Conservation (phyloP, 1,140 invertebrate genomes). For the Aricia agestis region DNA sequence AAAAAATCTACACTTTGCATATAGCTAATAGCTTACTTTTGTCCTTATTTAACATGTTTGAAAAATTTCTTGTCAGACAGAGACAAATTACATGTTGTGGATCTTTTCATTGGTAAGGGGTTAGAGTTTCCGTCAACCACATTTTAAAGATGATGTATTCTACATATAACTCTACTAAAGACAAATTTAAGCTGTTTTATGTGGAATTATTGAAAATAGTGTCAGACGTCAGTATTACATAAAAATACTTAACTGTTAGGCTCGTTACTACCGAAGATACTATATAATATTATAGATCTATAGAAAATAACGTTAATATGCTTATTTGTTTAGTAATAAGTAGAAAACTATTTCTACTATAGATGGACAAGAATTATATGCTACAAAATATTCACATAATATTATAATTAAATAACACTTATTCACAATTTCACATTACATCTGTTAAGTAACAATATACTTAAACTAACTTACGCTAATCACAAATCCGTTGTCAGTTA, state of each 20-base stretch:
- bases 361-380: constrained; percentile 45
- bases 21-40: no score
- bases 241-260: neutral
- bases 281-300: neutral
- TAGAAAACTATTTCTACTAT: constrained; percentile 28
- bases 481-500: constrained; percentile 73
- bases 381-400: constrained; percentile 63
- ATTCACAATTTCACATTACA: constrained; percentile 55
- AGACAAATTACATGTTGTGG: no score
- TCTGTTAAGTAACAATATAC: constrained; percentile 52
- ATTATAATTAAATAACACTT: constrained; percentile 69
- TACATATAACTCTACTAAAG: no score
- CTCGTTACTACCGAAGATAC: neutral
- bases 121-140: no score
- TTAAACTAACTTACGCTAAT: constrained; percentile 50
- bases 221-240: neutral
- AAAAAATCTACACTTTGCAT: no score
- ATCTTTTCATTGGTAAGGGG: no score
- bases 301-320: neutral
- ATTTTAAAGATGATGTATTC: no score
- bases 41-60: no score
- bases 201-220: no score
- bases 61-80: no score
- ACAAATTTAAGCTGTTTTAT: no score
- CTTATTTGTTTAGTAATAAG: neutral